Conservation (phyloP, 2,113 vertebrate genomes). For the Phainopepla nitens region DNA sequence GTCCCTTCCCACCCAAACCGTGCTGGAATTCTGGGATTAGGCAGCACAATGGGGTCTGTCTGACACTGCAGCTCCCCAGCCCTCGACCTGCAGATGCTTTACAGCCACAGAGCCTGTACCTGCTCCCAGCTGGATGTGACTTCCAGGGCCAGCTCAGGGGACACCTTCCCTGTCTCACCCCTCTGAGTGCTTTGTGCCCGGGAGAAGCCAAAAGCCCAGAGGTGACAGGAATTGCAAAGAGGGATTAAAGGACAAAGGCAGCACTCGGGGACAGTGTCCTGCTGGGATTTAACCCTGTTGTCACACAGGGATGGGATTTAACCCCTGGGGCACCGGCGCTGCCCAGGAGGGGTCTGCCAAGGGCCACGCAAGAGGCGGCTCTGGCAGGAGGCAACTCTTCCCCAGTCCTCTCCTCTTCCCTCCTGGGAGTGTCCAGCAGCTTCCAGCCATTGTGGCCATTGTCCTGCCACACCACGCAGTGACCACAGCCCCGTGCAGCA, state of each 20-base stretch:
- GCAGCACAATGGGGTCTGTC: background rate
- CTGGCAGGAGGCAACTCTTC: background rate
- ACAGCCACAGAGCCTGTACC: background rate
- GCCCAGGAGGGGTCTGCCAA: background rate
- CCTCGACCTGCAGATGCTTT: rapidly evolving
- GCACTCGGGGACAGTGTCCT: background rate
- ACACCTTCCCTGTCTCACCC: background rate
- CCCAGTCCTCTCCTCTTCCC: background rate
- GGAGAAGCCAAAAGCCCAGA: background rate
- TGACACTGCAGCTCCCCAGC: background rate
- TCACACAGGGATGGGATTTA: background rate
- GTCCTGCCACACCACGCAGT: rapidly evolving
- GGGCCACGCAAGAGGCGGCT: background rate
- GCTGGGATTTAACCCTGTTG: background rate
- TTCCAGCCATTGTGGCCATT: background rate
- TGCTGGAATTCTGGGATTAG: background rate
- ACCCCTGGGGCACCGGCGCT: background rate
- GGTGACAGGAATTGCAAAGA: background rate
- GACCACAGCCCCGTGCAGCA: background rate
- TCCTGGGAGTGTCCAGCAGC: background rate
- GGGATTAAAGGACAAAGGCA: background rate
- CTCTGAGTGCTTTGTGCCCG: background rate
- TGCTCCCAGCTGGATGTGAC: background rate
- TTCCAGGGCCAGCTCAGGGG: background rate
- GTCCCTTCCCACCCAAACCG: background rate